These are phyloP conservation scores for Anastrepha obliqua DNA, from an alignment of 1,140 invertebrate genomes.

Conservation along the genomic window DNA sequence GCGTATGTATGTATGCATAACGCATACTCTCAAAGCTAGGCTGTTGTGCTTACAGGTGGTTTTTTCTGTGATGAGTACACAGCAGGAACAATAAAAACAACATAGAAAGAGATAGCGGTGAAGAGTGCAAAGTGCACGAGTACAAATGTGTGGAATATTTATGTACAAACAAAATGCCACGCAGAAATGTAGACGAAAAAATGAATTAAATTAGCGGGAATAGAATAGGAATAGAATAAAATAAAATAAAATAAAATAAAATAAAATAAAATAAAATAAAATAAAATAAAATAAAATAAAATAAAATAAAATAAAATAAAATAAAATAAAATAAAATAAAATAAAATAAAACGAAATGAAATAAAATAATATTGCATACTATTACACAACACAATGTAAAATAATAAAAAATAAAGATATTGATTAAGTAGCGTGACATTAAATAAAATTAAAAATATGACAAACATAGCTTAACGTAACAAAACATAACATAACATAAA, in stretches of 20 bases:
- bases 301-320: neutral
- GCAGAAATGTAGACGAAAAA: neutral
- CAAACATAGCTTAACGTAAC: neutral
- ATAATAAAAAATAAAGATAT: neutral
- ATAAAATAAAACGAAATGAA: neutral
- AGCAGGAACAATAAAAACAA: neutral
- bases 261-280: conserved; percentile 32
- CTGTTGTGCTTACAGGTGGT: conserved; percentile 1
- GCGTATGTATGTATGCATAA: neutral
- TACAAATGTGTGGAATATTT: conserved; percentile 18
- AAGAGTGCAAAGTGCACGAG: conserved; percentile 20
- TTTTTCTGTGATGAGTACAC: neutral
- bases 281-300: conserved; percentile 53
- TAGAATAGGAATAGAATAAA: neutral
- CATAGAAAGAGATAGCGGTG: neutral
- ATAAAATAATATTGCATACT: conserved; percentile 4
- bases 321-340: neutral
- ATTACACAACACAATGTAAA: neutral
- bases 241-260: neutral
- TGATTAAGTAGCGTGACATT: neutral
- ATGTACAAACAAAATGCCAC: neutral
- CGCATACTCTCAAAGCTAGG: neutral
- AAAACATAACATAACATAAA: neutral
- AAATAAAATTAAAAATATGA: neutral
- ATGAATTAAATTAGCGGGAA: neutral